Evolutionary conservation across 2,113 vertebrate species (phyloP).

Genomic region (Vidua chalybeata): DNA sequence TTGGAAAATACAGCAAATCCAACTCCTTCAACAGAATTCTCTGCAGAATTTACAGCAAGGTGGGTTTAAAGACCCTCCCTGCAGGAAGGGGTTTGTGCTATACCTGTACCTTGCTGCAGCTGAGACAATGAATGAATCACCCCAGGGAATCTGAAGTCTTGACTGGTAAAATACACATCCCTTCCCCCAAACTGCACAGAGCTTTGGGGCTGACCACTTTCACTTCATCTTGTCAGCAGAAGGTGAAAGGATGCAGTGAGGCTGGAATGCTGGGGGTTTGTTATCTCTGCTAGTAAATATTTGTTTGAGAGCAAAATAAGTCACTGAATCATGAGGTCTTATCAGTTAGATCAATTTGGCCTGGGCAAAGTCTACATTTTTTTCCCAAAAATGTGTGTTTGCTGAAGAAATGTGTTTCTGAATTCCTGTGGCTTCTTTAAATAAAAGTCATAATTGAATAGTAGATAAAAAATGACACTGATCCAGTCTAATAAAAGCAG

Average conservation of each 20-base stretch:
- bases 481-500: background rate
- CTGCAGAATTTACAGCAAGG: background rate
- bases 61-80: background rate
- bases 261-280: slow-evolving; percentile 56
- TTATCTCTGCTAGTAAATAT: slow-evolving; percentile 79
- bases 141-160: background rate
- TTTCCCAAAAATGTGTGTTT: slow-evolving; percentile 50
- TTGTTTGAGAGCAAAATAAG: slow-evolving; percentile 74
- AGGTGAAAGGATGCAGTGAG: slow-evolving; percentile 59
- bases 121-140: background rate
- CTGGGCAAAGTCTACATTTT: slow-evolving; percentile 70
- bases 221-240: slow-evolving; percentile 11
- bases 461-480: background rate
- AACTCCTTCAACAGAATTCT: background rate
- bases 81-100: background rate
- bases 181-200: background rate
- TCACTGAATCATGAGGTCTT: slow-evolving; percentile 69
- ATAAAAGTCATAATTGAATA: background rate
- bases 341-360: slow-evolving; percentile 68
- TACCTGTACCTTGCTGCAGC: background rate
- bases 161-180: background rate
- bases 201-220: slow-evolving; percentile 10
- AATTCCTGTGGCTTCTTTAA: background rate
- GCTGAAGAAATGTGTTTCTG: slow-evolving; percentile 14
- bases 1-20: background rate